Evolutionary conservation across 2,797 vertebrate species (phyloP).

Genomic region (Pangasius krempfi): DNA sequence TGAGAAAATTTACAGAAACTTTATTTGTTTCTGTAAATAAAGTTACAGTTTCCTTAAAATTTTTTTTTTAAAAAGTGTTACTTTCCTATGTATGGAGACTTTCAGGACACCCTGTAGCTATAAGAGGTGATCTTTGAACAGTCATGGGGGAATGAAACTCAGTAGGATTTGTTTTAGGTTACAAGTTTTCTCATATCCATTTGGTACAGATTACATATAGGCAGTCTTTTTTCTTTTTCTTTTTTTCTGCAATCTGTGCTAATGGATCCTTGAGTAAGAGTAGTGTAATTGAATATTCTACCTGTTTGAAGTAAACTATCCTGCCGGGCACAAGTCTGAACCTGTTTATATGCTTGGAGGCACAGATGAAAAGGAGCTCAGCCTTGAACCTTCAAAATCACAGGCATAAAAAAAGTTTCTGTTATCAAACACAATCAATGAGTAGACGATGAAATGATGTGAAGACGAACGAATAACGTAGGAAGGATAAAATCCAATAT

Average conservation of each 20-base stretch:
- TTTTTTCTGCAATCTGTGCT: neutral
- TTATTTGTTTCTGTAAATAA: too few relatives aligned
- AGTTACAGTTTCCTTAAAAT: too few relatives aligned
- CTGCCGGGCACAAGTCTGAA: neutral
- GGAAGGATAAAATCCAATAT: neutral
- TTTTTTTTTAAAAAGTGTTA: too few relatives aligned
- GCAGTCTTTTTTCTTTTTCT: neutral
- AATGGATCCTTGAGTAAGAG: neutral
- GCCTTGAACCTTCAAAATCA: neutral
- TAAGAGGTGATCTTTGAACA: neutral
- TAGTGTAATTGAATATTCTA: neutral
- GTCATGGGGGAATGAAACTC: neutral
- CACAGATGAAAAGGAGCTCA: neutral
- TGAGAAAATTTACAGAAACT: too few relatives aligned
- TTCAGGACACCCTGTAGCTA: neutral
- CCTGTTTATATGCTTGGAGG: conserved; percentile 26
- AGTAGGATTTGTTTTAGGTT: neutral
- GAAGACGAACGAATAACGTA: neutral
- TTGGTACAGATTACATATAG: neutral
- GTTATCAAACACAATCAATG: neutral
- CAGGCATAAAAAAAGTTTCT: neutral
- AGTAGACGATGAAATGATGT: neutral
- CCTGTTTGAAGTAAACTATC: conserved; percentile 25
- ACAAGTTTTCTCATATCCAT: neutral
- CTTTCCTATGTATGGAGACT: too few relatives aligned